A percentile compares a stretch with the other conserved stretches of the same genome.
phyloP scores from a whole-genome alignment of 2,113 vertebrate species.

The Phyllopteryx taeniolatus region DNA sequence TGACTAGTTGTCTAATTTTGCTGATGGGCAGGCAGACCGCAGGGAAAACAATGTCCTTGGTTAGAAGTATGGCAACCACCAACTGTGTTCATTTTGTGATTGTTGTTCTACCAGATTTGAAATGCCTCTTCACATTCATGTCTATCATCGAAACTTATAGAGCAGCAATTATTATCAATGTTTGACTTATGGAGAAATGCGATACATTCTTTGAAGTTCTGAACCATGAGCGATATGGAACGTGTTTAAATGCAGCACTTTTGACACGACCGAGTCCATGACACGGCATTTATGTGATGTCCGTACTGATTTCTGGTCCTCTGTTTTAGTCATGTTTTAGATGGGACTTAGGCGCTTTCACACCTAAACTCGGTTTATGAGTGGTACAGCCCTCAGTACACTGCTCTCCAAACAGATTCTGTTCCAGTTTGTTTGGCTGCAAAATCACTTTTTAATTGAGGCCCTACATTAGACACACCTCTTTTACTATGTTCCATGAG shows the following conservation, averaged over 20 bases:
- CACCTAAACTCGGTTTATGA: background rate
- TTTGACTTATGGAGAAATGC: conserved; percentile 44
- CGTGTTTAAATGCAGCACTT: conserved; percentile 35
- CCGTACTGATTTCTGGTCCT: conserved; percentile 15
- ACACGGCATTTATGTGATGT: conserved; percentile 3
- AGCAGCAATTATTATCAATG: conserved; percentile 57
- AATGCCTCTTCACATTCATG: conserved; percentile 23
- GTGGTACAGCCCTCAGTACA: background rate
- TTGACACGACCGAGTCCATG: conserved; percentile 18
- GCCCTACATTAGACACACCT: background rate
- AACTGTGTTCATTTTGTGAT: conserved; percentile 52
- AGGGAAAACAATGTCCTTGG: conserved; percentile 3
- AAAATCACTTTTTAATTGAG: background rate
- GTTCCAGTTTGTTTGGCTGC: background rate
- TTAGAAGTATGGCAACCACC: conserved; percentile 48
- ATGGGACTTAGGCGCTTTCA: background rate
- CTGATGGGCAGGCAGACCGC: background rate
- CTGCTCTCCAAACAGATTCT: background rate
- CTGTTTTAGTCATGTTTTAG: conserved; percentile 12
- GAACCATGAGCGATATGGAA: conserved; percentile 44
- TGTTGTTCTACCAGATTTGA: conserved; percentile 13
- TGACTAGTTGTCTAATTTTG: background rate
- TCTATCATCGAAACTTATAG: conserved; percentile 23
- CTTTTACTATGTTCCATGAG: conserved; percentile 2
- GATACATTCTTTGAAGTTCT: conserved; percentile 59